A percentile compares a stretch with the other conserved stretches of the same genome.
Conservation (phyloP, 2,888 invertebrate genomes). For the Ophion ventricosus region DNA sequence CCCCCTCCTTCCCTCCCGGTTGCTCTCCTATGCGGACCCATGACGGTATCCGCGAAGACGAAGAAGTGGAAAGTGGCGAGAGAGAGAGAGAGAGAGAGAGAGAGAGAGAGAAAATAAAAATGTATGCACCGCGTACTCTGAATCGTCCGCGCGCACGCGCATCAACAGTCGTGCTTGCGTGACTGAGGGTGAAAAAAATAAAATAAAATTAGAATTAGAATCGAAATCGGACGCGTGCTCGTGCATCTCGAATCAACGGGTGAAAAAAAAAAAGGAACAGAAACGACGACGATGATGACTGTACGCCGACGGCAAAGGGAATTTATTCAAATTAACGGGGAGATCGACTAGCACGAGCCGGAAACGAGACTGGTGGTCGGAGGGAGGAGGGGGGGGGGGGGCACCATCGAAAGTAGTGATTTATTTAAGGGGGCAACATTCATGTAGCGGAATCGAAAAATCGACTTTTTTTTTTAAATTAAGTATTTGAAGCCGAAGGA, state of each 20-base stretch:
- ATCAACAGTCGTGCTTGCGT: slow-evolving; percentile 2
- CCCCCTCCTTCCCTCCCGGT: too few relatives aligned
- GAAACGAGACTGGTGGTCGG: slow-evolving; percentile 57
- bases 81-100: slow-evolving; percentile 3
- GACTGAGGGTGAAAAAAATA: slow-evolving; percentile 38
- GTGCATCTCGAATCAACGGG: slow-evolving; percentile 70
- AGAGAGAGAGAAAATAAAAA: slow-evolving; percentile 36
- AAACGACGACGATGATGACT: slow-evolving; percentile 55
- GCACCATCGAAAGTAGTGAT: slow-evolving; percentile 64
- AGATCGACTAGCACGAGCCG: slow-evolving; percentile 73
- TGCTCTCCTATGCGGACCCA: slow-evolving; percentile 15
- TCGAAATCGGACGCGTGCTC: slow-evolving; percentile 77
- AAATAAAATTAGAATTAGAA: slow-evolving; percentile 82
- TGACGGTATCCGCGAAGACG: slow-evolving; percentile 45
- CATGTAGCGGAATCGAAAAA: too few relatives aligned
- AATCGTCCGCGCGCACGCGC: background rate
- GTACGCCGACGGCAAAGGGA: slow-evolving; percentile 51
- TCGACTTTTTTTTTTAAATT: too few relatives aligned
- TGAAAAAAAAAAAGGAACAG: slow-evolving; percentile 50
- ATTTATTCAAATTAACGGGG: slow-evolving; percentile 76
- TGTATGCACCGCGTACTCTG: slow-evolving; percentile 67
- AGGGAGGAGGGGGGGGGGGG: slow-evolving; percentile 1
- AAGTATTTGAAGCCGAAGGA: slow-evolving; percentile 15
- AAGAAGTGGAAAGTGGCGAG: background rate
- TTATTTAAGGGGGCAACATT: slow-evolving; percentile 60